Base-by-base conservation (phyloP, 2,888 invertebrate species). In the Serripes groenlandicus region DNA sequence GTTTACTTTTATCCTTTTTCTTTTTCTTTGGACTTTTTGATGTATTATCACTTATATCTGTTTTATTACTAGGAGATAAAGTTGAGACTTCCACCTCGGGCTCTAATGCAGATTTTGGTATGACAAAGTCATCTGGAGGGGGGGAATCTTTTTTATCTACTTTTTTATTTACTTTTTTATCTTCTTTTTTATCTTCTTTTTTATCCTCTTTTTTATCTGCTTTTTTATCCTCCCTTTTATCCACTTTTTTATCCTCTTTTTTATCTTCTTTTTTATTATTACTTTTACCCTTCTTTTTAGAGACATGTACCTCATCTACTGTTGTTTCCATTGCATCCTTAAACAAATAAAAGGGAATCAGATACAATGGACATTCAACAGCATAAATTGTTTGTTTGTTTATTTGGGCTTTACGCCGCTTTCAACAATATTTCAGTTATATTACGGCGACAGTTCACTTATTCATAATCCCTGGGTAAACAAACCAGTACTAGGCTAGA, bases 1-100 rank as follows among this genome's bases (percentile, higher is more conserved):
- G 58, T 80, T 86, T 86, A 70, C 42, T 86, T 78, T 77, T 83
- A 23, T 83, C 86, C 66, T 85, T 85, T 73, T 87, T 88, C 71
- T 85, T 88, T 77, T 86, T 86, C 73, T 85, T 88, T 52, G 86
- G 80, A 78, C 80, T 82, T 85, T 85, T 87, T 5, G 80, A 84
- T 56, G 82, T 77, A 34, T 69, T 70, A 3, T 78, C 81, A 32
- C 73, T 75, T 42, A 78, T 81, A 52, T 79, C 85, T 32, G 81
- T 58, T 26, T 58, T 71, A 68, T 52, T 42, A 15, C 37, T 64
- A 9, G 64, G 15, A 34, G 77, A 77, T 42, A 77, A 32, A 21
- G 54, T 60, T 7, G 68, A 60, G n/a, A 42, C 37, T 11, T 66
- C 76, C 30, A 71, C 58, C 64, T 78, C 76, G 35, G 80, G 75